These are phyloP conservation scores for Calcarius lapponicus DNA, from an alignment of 2,797 vertebrate species.

Conservation along the genomic window DNA sequence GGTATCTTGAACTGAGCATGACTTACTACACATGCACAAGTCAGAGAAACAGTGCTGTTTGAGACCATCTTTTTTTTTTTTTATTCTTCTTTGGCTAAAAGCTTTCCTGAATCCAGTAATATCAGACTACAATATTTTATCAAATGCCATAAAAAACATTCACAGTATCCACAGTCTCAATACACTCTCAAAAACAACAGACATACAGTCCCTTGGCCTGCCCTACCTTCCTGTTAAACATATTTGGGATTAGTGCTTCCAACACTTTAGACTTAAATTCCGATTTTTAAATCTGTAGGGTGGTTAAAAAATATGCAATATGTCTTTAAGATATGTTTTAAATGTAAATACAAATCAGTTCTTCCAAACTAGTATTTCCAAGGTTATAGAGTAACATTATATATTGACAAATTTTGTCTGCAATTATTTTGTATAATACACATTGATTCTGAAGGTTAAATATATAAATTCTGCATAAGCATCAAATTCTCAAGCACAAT, in stretches of 20 bases:
- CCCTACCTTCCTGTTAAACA: background rate
- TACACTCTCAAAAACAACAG: background rate
- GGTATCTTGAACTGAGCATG: background rate
- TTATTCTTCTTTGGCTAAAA: background rate
- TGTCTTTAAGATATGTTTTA: background rate
- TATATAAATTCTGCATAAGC: background rate
- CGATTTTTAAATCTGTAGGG: background rate
- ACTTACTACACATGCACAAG: background rate
- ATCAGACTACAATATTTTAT: background rate
- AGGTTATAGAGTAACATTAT: background rate
- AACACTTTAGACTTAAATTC: background rate
- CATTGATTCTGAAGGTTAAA: background rate
- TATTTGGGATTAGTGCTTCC: background rate
- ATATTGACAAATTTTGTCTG: background rate
- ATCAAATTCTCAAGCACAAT: background rate
- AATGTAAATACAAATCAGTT: background rate
- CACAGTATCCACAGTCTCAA: background rate
- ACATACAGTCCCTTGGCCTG: background rate
- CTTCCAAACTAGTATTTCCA: background rate
- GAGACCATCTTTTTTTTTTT: background rate
- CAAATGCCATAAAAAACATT: background rate
- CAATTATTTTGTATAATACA: background rate
- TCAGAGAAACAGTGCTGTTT: background rate
- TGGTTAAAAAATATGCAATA: background rate
- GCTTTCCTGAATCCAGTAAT: background rate